Conservation (phyloP, 2,888 invertebrate genomes). For the Sinotaia quadrata region DNA sequence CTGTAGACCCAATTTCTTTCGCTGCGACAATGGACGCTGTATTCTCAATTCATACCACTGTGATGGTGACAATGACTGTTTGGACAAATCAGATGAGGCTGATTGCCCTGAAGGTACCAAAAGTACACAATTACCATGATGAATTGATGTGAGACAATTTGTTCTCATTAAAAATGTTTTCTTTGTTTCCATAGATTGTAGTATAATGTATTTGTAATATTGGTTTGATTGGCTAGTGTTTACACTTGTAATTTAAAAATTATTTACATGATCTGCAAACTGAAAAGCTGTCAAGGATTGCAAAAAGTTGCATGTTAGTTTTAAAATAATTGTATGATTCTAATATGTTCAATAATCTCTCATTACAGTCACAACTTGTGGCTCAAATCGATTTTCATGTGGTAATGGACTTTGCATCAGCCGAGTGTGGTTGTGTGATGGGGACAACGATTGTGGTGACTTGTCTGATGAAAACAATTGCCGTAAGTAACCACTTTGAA, state of each 20-base stretch:
- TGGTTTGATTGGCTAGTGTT: too few relatives aligned
- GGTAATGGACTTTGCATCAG: slow-evolving; percentile 59
- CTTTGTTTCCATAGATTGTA: too few relatives aligned
- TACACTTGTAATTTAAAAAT: too few relatives aligned
- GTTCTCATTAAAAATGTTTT: too few relatives aligned
- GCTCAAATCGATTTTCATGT: slow-evolving; percentile 54
- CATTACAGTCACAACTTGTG: slow-evolving; percentile 71
- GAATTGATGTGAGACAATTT: too few relatives aligned
- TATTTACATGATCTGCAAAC: too few relatives aligned
- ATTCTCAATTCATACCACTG: slow-evolving; percentile 57
- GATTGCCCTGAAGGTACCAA: slow-evolving; percentile 56
- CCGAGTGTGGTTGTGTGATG: slow-evolving; percentile 89
- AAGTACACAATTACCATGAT: too few relatives aligned
- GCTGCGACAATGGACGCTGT: slow-evolving; percentile 88
- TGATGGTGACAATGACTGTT: slow-evolving; percentile 68
- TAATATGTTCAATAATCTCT: too few relatives aligned
- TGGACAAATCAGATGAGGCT: slow-evolving; percentile 61
- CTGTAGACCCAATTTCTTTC: slow-evolving; percentile 93
- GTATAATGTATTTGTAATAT: too few relatives aligned
- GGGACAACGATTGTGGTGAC: slow-evolving; percentile 95
- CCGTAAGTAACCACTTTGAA: slow-evolving; percentile 55
- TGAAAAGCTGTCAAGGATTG: too few relatives aligned
- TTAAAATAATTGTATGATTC: neutral
- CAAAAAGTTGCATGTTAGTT: neutral
- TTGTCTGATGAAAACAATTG: slow-evolving; percentile 97